phyloP scores from a whole-genome alignment of 2,797 vertebrate genomes.

The Ceryle rudis region DNA sequence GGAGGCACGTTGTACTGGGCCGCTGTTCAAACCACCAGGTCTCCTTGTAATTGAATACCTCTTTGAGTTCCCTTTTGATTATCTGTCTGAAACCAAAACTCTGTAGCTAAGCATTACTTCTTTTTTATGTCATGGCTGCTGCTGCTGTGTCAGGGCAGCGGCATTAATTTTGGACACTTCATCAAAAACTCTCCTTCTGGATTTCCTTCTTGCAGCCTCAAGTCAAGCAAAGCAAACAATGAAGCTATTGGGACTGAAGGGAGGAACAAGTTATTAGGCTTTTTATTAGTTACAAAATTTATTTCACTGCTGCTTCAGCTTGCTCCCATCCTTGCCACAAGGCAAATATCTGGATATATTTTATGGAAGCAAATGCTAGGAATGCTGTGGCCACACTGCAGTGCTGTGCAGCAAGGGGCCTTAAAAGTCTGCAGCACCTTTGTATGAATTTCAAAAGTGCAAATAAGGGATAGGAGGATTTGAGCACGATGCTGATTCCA shows the following conservation, averaged over 20 bases:
- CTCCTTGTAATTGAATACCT: slow-evolving; percentile 31
- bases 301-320: slow-evolving; percentile 16
- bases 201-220: not conserved
- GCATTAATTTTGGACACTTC: slow-evolving; percentile 19
- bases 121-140: slow-evolving; percentile 24
- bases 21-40: not conserved
- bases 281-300: slow-evolving; percentile 47
- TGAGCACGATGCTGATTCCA: not conserved
- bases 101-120: slow-evolving; percentile 53
- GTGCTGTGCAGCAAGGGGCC: not conserved
- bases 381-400: fast-evolving
- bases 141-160: slow-evolving; percentile 11
- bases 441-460: not conserved
- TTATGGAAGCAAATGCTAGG: not conserved
- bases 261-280: not conserved
- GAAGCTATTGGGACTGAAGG: not conserved
- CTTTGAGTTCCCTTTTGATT: slow-evolving; percentile 47
- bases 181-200: not conserved
- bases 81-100: slow-evolving; percentile 62
- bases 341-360: not conserved
- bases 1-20: fast-evolving
- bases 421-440: not conserved
- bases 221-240: slow-evolving; percentile 59
- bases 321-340: not conserved
- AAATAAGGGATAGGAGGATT: not conserved